Evolutionary conservation across 2,888 invertebrate species (phyloP).

Genomic region (Lithophane leautieri): DNA sequence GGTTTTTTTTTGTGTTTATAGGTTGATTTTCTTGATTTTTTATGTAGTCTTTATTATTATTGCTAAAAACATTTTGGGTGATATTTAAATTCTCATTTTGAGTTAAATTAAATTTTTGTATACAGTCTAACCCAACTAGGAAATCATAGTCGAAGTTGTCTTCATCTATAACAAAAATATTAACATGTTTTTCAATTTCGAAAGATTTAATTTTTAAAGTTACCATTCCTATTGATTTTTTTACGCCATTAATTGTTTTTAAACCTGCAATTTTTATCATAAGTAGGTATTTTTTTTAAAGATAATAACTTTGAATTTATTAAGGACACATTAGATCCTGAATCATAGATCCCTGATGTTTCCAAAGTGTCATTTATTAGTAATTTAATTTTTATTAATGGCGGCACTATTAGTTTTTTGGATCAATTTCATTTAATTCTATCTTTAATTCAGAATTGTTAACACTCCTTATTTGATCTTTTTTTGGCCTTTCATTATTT

Average conservation of each 20-base stretch:
- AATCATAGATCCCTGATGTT: too few species aligned
- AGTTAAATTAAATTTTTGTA: background rate
- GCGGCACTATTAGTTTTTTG: too few species aligned
- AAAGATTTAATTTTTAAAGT: background rate
- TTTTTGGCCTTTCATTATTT: too few species aligned
- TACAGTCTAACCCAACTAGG: background rate
- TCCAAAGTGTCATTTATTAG: too few species aligned
- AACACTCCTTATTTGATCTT: too few species aligned
- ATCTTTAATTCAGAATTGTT: too few species aligned
- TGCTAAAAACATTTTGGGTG: background rate
- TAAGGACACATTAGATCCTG: too few species aligned
- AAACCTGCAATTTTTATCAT: too few species aligned
- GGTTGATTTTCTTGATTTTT: background rate
- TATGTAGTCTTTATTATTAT: background rate
- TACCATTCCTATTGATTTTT: constrained; percentile 2
- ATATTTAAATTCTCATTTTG: background rate
- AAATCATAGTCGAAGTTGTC: constrained; percentile 1
- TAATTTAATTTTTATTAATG: too few species aligned
- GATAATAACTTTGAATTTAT: too few species aligned
- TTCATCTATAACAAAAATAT: constrained; percentile 3
- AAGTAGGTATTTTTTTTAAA: too few species aligned
- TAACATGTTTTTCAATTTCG: background rate
- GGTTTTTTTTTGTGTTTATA: background rate
- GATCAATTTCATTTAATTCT: too few species aligned
- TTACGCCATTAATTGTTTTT: background rate